These are phyloP conservation scores for Microctenopoma stevenorrisi DNA, from an alignment of 2,797 vertebrate species.

Conservation along the genomic window DNA sequence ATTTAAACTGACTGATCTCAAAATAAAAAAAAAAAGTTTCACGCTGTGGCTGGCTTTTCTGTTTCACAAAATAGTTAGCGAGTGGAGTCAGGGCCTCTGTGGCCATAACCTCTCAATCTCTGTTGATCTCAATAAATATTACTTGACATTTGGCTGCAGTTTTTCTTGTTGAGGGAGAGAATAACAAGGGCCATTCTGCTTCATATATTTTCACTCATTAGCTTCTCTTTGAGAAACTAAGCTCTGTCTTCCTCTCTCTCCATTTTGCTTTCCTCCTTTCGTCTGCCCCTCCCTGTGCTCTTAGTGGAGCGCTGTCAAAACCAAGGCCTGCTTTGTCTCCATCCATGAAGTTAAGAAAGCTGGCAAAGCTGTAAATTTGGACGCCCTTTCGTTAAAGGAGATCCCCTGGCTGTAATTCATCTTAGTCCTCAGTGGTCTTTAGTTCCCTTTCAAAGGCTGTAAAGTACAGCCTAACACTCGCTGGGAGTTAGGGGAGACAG, in stretches of 20 bases:
- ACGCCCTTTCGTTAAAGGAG: constrained; percentile 78
- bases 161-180: constrained; percentile 81
- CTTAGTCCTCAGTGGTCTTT: constrained; percentile 82
- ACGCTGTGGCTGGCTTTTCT: constrained; percentile 66
- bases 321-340: constrained; percentile 77
- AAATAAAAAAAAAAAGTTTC: constrained; percentile 59
- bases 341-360: constrained; percentile 79
- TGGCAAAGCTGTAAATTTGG: constrained; percentile 81
- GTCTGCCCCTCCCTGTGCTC: constrained; percentile 29
- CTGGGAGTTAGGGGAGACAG: constrained; percentile 56
- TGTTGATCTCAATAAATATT: constrained; percentile 82
- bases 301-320: constrained; percentile 68
- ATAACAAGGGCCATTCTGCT: constrained; percentile 82
- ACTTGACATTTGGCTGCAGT: constrained; percentile 77
- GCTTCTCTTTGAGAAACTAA: constrained; percentile 74
- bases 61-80: constrained; percentile 71
- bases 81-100: constrained; percentile 69
- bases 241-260: constrained; percentile 59
- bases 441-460: constrained; percentile 80
- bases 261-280: constrained; percentile 40
- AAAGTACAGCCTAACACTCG: constrained; percentile 78
- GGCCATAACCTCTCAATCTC: constrained; percentile 81
- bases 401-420: constrained; percentile 80
- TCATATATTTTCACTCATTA: constrained; percentile 83
- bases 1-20: constrained; percentile 78